Base-by-base conservation (phyloP, 2,888 invertebrate genomes). In the Perithous albicinctus region DNA sequence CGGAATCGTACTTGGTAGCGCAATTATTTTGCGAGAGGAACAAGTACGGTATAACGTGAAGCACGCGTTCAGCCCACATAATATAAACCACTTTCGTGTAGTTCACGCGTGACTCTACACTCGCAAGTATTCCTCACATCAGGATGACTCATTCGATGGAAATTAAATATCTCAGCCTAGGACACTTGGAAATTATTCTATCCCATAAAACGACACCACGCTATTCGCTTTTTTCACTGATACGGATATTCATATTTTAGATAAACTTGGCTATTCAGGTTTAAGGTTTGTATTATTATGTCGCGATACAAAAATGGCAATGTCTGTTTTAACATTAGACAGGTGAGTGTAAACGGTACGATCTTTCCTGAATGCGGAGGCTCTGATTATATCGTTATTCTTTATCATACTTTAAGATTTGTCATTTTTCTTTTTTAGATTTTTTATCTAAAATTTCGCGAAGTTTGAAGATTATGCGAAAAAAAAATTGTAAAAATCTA, bases 11-110 rank as follows among this genome's bases (percentile, higher is more conserved):
- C 75, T 75, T 83, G 63, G 35, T 61, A 51, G 76, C 41, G 75
- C 75, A 72, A 79, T 82, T 76, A 79, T 79, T 76, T 43, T 61
- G 18, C 43, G 64, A 72, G 70, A 72, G 51, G 43, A 74, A 43
- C 54, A 38, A 35, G 35, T 29, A 46, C 32, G 5, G 29, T 48
- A 38, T 54, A 77, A 72, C 69, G 26, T 59, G 69, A 67, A 61
- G 32, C 75, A 82, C 82, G n/a, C n/a, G 82, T 78, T 75, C 75
- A 66, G 70, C 78, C 75, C 78, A 82, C 82, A 82, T 82, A n/a
- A n/a, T n/a, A 72, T 54, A 54, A 29, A 29, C 20, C 35, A 54
- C 23, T 74, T 51, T 41, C 26, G 32, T 15, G 15, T 8, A 29
- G 18, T 32, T 73, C 48, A 51, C 59, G 78, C 54, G 59, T 67